phyloP scores from a whole-genome alignment of 2,888 invertebrate species.

The Rotaria socialis region DNA sequence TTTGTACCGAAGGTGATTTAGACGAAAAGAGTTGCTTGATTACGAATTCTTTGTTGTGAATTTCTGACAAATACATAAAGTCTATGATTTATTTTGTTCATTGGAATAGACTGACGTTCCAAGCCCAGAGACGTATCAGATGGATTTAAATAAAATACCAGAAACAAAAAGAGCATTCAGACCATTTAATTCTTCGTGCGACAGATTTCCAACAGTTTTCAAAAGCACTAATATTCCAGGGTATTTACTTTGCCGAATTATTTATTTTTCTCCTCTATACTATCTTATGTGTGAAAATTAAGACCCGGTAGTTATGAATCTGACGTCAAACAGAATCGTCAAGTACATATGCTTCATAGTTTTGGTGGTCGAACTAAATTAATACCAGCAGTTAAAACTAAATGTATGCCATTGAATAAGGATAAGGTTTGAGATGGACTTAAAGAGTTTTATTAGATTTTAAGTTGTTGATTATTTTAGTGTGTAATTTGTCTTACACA shows the following conservation, averaged over 20 bases:
- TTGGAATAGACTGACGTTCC: conserved; percentile 40
- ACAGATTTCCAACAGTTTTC: conserved; percentile 28
- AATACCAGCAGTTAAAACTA: conserved; percentile 40
- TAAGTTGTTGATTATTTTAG: not conserved
- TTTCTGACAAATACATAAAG: not conserved
- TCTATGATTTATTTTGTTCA: not conserved
- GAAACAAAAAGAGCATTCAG: conserved; percentile 24
- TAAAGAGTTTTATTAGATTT: too few relatives aligned
- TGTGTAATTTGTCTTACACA: conserved; percentile 39
- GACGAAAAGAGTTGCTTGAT: too few relatives aligned
- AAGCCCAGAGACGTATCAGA: conserved; percentile 40
- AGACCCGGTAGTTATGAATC: conserved; percentile 58
- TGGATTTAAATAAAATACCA: not conserved
- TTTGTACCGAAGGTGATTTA: conserved; percentile 26
- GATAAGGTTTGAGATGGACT: not conserved
- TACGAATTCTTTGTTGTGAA: not conserved
- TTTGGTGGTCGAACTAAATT: conserved; percentile 53
- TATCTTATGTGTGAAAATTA: conserved; percentile 37
- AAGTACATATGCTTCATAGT: conserved; percentile 59
- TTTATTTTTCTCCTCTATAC: not conserved
- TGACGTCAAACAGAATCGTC: conserved; percentile 51
- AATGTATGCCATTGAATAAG: conserved; percentile 38
- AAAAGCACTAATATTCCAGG: conserved; percentile 51
- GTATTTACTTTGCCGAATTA: conserved; percentile 49
- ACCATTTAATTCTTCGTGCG: conserved; percentile 33